These are phyloP conservation scores for Lutjanus argentimaculatus DNA, from an alignment of 2,797 vertebrate genomes.

Conservation along the genomic window DNA sequence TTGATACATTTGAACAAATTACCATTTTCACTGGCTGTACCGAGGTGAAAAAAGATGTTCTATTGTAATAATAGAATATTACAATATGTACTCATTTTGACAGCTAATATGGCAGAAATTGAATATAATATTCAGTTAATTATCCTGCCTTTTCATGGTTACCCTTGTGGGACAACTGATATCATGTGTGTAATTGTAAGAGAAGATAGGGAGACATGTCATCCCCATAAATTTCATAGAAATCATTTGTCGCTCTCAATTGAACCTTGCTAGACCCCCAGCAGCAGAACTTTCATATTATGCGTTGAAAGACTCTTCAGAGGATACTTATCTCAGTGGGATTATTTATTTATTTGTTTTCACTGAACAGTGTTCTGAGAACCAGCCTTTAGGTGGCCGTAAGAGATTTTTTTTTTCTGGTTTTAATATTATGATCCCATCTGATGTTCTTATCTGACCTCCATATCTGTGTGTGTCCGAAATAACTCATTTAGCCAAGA, in stretches of 20 bases:
- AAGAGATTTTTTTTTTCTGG: too few relatives aligned
- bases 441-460: background rate
- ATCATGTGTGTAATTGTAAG: background rate
- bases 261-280: too few relatives aligned
- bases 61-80: background rate
- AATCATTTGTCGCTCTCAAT: background rate
- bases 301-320: background rate
- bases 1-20: background rate
- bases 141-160: background rate
- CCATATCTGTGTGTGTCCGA: background rate
- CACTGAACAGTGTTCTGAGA: too few relatives aligned
- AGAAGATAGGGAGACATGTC: background rate
- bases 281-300: too few relatives aligned
- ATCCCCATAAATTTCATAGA: background rate
- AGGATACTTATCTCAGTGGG: background rate
- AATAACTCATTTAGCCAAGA: background rate
- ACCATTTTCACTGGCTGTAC: background rate
- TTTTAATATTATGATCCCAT: too few relatives aligned
- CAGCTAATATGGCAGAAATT: background rate
- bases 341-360: background rate
- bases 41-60: slow-evolving; percentile 7
- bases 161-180: background rate
- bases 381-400: too few relatives aligned
- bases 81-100: background rate
- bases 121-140: background rate